Evolutionary conservation across 2,797 vertebrate genomes (phyloP), one percentile per base, ranked within the genome.

Genomic region (Galagoides demidoff): DNA sequence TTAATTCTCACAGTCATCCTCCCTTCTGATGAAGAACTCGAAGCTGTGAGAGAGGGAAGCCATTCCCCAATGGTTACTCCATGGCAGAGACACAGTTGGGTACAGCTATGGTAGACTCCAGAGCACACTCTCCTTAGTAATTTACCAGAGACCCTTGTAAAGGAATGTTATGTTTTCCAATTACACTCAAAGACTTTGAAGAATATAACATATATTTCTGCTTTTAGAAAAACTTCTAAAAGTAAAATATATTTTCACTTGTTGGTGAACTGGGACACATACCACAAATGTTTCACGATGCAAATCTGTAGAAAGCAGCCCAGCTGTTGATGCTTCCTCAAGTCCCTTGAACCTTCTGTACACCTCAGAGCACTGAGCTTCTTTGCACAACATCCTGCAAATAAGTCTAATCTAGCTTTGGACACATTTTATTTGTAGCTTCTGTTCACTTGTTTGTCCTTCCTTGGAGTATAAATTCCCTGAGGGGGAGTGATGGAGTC

Each of bases 401-500:
- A n/a, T 37, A 37, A 55, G 9, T 89, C 43, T 90, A 87, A 49
- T 55, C 63, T 45, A 81, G 4, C 27, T 81, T 81, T 82, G 52
- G 45, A 82, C 45, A 45, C 7, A 57, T 59, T 70, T 49, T 82
- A 37, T 68, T 74, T 49, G 16, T 78, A 78, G 20, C 82, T 89
- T 86, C 20, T 49, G 7, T 74, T 64, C 23, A 57, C 6, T 88
- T 82, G 3, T 79, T 39, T 82, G 16, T 82, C 61, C 3, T 91
- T 85, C 23, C 25, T 85, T 92, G 68, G 29, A 43, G 5, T 94
- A 22, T n/a, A 74, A 83, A 86, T 86, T 91, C 23, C 39, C 66
- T 85, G 3, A 85, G 7, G 4, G 3, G 5, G 64, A 78, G 34
- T 55, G 68, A 55, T 12, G 13, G 14, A 22, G 29, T 87, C 29